Evolutionary conservation across 1,140 invertebrate species (phyloP).

Genomic region (Leptinotarsa texana): DNA sequence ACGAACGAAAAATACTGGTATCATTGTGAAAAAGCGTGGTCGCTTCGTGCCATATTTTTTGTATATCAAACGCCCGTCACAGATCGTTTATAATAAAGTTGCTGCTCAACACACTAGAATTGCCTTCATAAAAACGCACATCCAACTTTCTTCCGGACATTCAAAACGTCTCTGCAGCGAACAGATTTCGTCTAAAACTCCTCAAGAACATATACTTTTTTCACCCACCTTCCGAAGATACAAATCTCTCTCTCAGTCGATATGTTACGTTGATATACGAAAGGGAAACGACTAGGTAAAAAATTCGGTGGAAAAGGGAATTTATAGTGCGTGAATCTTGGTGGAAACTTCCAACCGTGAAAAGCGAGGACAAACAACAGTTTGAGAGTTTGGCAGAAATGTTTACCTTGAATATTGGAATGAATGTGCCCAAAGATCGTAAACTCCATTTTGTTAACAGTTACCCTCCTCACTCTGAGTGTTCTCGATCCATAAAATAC

Average conservation of each 20-base stretch:
- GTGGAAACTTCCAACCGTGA: constrained; percentile 16
- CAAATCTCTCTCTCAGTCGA: constrained; percentile 10
- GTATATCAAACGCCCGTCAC: no score
- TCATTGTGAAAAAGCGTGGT: no score
- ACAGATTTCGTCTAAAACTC: background rate
- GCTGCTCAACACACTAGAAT: no score
- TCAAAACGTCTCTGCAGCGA: background rate
- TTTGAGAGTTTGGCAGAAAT: constrained; percentile 10
- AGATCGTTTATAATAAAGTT: no score
- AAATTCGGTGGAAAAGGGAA: constrained; percentile 16
- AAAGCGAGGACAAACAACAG: constrained; percentile 17
- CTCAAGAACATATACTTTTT: background rate
- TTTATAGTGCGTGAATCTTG: constrained; percentile 21
- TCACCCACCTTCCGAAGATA: background rate
- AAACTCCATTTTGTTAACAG: no score
- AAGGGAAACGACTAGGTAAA: constrained; percentile 14
- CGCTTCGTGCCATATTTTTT: no score
- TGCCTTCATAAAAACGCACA: no score
- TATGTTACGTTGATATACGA: constrained; percentile 11
- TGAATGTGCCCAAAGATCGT: constrained; percentile 1
- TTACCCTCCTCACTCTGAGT: no score
- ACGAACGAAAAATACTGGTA: no score
- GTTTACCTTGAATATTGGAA: constrained; percentile 17
- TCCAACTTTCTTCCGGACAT: background rate
- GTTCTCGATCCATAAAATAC: no score